Conservation (phyloP, 2,888 invertebrate species). For the Scaptomyza flava region DNA sequence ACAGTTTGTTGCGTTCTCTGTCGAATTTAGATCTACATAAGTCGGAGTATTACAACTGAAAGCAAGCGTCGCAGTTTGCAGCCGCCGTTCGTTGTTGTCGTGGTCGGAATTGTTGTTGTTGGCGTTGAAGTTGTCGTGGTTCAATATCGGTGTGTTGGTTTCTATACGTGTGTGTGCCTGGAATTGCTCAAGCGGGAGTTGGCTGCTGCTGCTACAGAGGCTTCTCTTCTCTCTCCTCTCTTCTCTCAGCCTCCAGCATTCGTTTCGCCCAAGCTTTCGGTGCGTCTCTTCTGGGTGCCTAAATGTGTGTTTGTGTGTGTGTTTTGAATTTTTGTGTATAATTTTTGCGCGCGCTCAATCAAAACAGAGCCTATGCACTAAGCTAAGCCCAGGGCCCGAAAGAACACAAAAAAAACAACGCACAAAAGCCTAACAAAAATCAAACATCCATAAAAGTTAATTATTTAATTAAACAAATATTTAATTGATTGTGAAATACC, state of each 20-base stretch:
- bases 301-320: conserved; percentile 27
- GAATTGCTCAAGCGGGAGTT: conserved; percentile 67
- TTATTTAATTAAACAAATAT: conserved; percentile 9
- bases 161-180: conserved; percentile 51
- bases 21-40: conserved; percentile 29
- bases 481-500: background rate
- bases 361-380: conserved; percentile 58
- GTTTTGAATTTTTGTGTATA: conserved; percentile 74
- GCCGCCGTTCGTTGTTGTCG: conserved; percentile 56
- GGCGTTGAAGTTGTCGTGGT: conserved; percentile 28
- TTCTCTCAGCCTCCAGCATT: conserved; percentile 50
- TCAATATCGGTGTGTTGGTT: conserved; percentile 15
- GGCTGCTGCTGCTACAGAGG: conserved; percentile 37
- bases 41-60: conserved; percentile 28
- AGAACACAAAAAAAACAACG: background rate
- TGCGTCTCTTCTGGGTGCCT: conserved; percentile 68
- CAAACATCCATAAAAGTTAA: conserved; percentile 5
- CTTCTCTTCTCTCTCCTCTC: conserved; percentile 18
- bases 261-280: conserved; percentile 48
- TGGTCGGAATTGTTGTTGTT: conserved; percentile 46
- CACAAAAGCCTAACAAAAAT: background rate
- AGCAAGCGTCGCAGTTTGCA: conserved; percentile 57
- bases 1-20: conserved; percentile 38
- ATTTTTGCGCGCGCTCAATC: conserved; percentile 79
- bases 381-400: conserved; percentile 25